phyloP scores from a whole-genome alignment of 2,113 vertebrate genomes.

The Periophthalmodon schlosseri region DNA sequence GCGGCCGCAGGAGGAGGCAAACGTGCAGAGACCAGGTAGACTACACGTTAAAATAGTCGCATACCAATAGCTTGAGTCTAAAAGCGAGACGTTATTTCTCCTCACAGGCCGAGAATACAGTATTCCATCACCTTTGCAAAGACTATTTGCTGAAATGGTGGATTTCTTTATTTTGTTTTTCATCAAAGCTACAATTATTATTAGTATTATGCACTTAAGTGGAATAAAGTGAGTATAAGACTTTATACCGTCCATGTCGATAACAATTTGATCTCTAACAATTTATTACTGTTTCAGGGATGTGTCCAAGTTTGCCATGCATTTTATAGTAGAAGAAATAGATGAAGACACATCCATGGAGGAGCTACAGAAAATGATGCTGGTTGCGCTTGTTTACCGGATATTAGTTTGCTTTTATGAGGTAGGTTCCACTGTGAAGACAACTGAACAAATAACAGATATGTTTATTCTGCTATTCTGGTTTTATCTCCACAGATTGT shows the following conservation, averaged over 20 bases:
- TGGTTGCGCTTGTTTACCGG: conserved; percentile 95
- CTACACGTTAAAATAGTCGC: neutral
- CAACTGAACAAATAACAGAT: neutral
- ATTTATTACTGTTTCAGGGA: conserved; percentile 76
- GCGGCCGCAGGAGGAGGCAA: conserved; percentile 66
- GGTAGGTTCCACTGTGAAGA: conserved; percentile 72
- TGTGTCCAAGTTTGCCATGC: conserved; percentile 98
- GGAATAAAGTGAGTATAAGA: conserved; percentile 93
- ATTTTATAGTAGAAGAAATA: conserved; percentile 99
- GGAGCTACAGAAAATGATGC: conserved; percentile 98
- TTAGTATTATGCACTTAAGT: conserved; percentile 96
- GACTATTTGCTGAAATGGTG: conserved; percentile 97
- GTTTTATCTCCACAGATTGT: conserved; percentile 81
- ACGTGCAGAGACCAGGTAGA: conserved; percentile 68
- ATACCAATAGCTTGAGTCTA: neutral
- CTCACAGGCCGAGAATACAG: conserved; percentile 87
- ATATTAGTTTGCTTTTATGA: conserved; percentile 97
- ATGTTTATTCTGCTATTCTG: neutral
- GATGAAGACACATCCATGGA: conserved; percentile 98
- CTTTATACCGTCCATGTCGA: neutral
- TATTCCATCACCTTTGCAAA: conserved; percentile 93
- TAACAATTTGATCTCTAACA: neutral
- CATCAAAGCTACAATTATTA: conserved; percentile 95
- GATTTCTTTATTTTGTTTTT: conserved; percentile 99
- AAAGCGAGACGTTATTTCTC: neutral